These are phyloP conservation scores for Tipula vernalis DNA, from an alignment of 2,888 invertebrate genomes.

Conservation along the genomic window DNA sequence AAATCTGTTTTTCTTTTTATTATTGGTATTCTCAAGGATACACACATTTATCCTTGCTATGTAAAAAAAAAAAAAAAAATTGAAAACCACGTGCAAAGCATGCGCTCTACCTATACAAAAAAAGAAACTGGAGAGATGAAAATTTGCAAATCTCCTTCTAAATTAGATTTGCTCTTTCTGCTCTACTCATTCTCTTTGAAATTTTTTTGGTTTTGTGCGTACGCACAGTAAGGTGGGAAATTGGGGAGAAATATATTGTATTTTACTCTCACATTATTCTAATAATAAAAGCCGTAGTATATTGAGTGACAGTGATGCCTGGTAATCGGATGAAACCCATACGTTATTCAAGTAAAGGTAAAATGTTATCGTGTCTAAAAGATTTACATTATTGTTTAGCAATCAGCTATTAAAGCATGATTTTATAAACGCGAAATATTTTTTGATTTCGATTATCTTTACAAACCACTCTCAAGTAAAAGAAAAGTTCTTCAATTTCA, in stretches of 20 bases:
- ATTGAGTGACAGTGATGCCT: too few species aligned
- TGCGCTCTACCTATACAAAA: not conserved
- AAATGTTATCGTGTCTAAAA: too few species aligned
- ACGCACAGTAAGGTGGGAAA: not conserved
- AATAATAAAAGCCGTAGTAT: not conserved
- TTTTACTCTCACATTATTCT: not conserved
- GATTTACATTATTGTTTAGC: too few species aligned
- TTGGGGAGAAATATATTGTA: not conserved
- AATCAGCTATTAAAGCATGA: too few species aligned
- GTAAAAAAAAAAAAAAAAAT: not conserved
- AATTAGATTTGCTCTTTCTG: not conserved
- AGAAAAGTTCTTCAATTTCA: too few species aligned
- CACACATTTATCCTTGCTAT: not conserved
- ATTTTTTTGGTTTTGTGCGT: not conserved
- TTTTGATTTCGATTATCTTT: too few species aligned
- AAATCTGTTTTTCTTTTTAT: not conserved
- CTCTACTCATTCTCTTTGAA: not conserved
- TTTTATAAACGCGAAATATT: too few species aligned
- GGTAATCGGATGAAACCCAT: too few species aligned
- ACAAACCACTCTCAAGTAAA: too few species aligned
- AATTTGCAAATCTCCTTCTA: not conserved
- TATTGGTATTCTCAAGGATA: not conserved
- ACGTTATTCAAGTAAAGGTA: too few species aligned
- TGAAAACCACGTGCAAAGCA: not conserved
- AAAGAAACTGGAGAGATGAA: not conserved